Conservation (phyloP, 2,113 vertebrate species). For the Notothenia rossii region DNA sequence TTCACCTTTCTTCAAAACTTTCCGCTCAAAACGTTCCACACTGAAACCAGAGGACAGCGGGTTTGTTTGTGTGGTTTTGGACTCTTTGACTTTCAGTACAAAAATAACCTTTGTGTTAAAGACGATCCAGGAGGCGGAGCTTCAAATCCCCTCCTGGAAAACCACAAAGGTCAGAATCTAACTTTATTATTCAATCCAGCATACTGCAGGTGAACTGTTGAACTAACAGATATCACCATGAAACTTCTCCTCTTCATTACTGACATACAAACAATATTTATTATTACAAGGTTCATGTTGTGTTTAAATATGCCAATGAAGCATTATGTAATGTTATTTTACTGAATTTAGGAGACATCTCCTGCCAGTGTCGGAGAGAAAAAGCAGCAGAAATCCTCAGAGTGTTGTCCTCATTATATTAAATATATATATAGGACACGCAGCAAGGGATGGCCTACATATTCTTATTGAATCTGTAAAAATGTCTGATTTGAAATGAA, state of each 20-base stretch:
- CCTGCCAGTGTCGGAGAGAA: background rate
- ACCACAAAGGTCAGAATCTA: background rate
- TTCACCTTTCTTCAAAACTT: conserved; percentile 56
- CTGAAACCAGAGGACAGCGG: conserved; percentile 14
- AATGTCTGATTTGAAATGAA: no score
- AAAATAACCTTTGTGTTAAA: conserved; percentile 7
- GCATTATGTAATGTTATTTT: no score
- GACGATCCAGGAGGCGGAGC: background rate
- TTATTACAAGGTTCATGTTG: no score
- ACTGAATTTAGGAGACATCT: no score
- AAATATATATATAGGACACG: conserved; percentile 4
- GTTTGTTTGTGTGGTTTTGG: conserved; percentile 28
- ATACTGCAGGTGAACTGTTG: no score
- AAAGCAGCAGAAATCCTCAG: background rate
- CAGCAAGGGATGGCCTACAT: background rate
- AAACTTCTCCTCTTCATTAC: no score
- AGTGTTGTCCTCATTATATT: background rate
- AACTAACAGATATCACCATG: no score
- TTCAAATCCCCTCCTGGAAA: background rate
- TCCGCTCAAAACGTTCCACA: conserved; percentile 22
- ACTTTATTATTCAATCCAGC: background rate
- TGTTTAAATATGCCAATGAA: no score
- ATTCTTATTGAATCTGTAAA: background rate
- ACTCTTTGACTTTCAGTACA: background rate
- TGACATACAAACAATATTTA: no score